These are phyloP conservation scores for Formica exsecta DNA, from an alignment of 1,140 invertebrate species.

Conservation along the genomic window DNA sequence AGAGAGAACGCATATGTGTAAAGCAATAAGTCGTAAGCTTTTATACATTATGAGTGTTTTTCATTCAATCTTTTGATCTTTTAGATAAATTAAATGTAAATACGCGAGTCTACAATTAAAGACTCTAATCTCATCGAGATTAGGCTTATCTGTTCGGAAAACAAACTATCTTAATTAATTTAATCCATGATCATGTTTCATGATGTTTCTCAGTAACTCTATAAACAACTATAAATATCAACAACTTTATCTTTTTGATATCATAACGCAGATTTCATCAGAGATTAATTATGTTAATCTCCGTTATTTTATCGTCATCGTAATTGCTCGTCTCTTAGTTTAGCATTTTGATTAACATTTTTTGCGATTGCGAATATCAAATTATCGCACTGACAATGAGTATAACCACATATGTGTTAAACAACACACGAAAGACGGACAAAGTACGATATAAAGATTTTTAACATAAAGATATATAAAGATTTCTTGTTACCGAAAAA, in stretches of 20 bases:
- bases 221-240: not conserved
- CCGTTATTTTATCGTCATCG: not conserved
- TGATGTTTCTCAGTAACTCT: not conserved
- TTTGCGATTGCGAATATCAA: slow-evolving; percentile 58
- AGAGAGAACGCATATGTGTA: not conserved
- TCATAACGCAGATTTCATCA: not conserved
- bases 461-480: too few species aligned
- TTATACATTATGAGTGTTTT: not conserved
- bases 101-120: not conserved
- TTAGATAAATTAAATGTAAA: not conserved
- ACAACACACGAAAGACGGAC: slow-evolving; percentile 20
- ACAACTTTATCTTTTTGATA: not conserved
- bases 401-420: slow-evolving; percentile 2
- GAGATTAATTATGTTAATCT: slow-evolving; percentile 7
- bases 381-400: not conserved
- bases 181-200: not conserved
- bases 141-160: not conserved
- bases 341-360: slow-evolving; percentile 65
- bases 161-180: not conserved
- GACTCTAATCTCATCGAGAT: not conserved
- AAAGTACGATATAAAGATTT: not conserved
- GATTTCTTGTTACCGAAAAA: slow-evolving; percentile 6
- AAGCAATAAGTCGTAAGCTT: not conserved
- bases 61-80: not conserved
- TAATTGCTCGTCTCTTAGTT: slow-evolving; percentile 16